Percentiles rank a stretch among this genome's conserved stretches.
Conservation (phyloP, 2,113 vertebrate species). For the Pteruthius melanotis region DNA sequence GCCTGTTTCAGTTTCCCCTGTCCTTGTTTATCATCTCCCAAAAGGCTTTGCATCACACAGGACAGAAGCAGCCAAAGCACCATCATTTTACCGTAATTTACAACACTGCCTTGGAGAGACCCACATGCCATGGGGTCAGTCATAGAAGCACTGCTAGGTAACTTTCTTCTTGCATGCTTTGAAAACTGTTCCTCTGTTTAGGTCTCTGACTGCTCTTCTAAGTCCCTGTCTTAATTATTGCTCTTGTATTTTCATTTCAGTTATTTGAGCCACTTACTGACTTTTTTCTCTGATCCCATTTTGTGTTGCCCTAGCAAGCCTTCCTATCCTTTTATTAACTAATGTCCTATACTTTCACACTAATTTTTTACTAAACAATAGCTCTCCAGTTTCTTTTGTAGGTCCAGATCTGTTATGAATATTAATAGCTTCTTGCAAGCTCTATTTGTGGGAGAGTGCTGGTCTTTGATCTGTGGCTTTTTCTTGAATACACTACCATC, state of each 20-base stretch:
- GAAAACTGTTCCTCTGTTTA: neutral
- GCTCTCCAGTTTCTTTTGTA: slow-evolving; percentile 71
- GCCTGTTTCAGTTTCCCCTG: neutral
- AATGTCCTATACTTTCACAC: slow-evolving; percentile 53
- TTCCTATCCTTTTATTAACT: slow-evolving; percentile 71
- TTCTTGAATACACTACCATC: slow-evolving; percentile 43
- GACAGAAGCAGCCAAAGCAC: neutral
- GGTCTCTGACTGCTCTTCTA: neutral
- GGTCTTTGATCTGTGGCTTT: slow-evolving; percentile 74
- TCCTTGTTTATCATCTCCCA: neutral
- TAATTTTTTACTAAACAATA: slow-evolving; percentile 71
- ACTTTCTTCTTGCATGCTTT: neutral
- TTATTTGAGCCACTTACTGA: slow-evolving; percentile 51
- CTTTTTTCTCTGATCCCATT: slow-evolving; percentile 46
- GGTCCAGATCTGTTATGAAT: slow-evolving; percentile 71
- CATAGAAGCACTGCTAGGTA: neutral
- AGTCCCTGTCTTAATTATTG: slow-evolving; percentile 7
- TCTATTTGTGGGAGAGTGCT: slow-evolving; percentile 59
- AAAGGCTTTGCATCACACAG: neutral
- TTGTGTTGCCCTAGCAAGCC: neutral
- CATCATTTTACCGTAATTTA: neutral
- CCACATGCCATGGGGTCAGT: neutral
- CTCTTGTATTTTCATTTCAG: slow-evolving; percentile 15
- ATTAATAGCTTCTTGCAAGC: slow-evolving; percentile 75
- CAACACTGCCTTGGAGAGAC: neutral